These are phyloP conservation scores for Melipona quadrifasciata DNA, from an alignment of 1,140 invertebrate species.

Conservation along the genomic window DNA sequence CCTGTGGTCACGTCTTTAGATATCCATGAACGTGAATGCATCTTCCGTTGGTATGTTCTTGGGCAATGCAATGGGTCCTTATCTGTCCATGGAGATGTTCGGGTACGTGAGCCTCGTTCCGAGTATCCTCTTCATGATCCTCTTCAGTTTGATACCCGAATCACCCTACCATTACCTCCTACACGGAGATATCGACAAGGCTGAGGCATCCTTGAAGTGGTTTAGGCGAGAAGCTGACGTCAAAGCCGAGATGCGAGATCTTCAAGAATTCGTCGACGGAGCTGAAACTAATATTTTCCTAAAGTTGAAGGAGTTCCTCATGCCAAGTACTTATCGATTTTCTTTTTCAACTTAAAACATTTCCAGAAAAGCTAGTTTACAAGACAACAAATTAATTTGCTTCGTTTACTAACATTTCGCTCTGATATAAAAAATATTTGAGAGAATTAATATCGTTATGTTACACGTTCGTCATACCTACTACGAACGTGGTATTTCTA, in stretches of 20 bases:
- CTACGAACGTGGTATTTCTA: not conserved
- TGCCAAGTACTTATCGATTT: slow-evolving; percentile 61
- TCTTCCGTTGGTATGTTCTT: slow-evolving; percentile 77
- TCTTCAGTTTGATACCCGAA: slow-evolving; percentile 82
- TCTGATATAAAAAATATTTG: not conserved
- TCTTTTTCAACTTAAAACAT: not conserved
- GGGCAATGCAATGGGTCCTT: slow-evolving; percentile 77
- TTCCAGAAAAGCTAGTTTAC: not conserved
- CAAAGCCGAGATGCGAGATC: slow-evolving; percentile 73
- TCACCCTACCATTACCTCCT: slow-evolving; percentile 80
- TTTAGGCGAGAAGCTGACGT: slow-evolving; percentile 72
- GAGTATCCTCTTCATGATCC: slow-evolving; percentile 79
- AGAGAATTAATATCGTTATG: not conserved
- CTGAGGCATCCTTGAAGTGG: slow-evolving; percentile 77
- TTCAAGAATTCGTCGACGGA: slow-evolving; percentile 73
- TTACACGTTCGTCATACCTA: not conserved
- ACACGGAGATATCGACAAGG: slow-evolving; percentile 67
- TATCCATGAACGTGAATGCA: slow-evolving; percentile 83
- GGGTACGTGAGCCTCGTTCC: slow-evolving; percentile 74
- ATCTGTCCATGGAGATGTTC: slow-evolving; percentile 75
- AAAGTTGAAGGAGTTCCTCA: slow-evolving; percentile 70
- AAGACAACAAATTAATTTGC: not conserved
- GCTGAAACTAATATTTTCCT: slow-evolving; percentile 63
- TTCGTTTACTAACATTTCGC: not conserved
- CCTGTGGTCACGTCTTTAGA: slow-evolving; percentile 70